Conservation (phyloP, 2,888 invertebrate species). For the Nowickia ferox region DNA sequence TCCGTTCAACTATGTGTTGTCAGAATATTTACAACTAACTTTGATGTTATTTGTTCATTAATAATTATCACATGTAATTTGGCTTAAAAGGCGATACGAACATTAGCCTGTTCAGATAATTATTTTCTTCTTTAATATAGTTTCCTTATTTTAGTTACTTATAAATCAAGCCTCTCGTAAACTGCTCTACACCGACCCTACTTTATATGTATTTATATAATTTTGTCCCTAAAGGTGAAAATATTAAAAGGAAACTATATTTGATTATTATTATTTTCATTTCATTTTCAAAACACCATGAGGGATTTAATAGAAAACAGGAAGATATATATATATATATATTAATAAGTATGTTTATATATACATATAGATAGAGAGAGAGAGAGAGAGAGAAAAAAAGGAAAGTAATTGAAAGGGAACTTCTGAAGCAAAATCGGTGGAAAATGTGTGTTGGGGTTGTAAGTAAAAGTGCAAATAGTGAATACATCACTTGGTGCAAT, state of each 20-base stretch:
- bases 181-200: background rate
- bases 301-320: background rate
- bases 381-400: background rate
- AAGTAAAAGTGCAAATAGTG: constrained; percentile 10
- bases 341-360: background rate
- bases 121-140: too few species aligned
- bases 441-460: background rate
- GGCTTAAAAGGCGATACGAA: too few species aligned
- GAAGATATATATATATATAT: background rate
- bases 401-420: background rate
- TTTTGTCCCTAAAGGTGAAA: constrained; percentile 1
- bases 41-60: too few species aligned
- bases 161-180: background rate
- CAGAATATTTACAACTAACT: too few species aligned
- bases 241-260: background rate
- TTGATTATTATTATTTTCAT: background rate
- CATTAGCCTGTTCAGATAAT: too few species aligned
- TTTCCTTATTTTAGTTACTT: constrained; percentile 5
- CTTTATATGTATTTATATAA: background rate
- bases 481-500: constrained; percentile 33
- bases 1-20: too few species aligned
- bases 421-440: background rate
- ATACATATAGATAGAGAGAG: background rate
- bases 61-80: too few species aligned
- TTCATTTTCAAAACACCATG: background rate